A percentile compares a stretch with the other conserved stretches of the same genome.
Evolutionary conservation across 1,140 invertebrate species (phyloP).

Genomic region (Carposina sasakii): DNA sequence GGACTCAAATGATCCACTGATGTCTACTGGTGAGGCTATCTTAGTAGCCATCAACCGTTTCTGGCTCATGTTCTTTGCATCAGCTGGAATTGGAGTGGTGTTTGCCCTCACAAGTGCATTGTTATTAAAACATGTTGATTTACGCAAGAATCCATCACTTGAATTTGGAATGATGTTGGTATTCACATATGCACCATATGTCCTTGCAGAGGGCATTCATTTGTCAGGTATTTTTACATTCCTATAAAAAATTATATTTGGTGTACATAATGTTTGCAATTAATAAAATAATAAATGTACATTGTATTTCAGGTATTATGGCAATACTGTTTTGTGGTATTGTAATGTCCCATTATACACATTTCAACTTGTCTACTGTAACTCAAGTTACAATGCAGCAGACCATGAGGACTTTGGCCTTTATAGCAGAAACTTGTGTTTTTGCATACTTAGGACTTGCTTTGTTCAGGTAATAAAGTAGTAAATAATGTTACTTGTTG

Average conservation of each 20-base stretch:
- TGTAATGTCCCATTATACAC: constrained; percentile 99
- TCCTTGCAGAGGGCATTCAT: constrained; percentile 96
- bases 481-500: too few relatives aligned
- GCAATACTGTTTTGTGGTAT: constrained; percentile 99
- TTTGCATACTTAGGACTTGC: constrained; percentile 99
- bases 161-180: constrained; percentile 99
- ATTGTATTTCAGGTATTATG: constrained; percentile 91
- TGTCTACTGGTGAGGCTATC: constrained; percentile 86
- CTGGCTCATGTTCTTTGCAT: constrained; percentile 98
- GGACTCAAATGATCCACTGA: constrained; percentile 82
- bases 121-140: constrained; percentile 95
- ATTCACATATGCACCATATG: constrained; percentile 98
- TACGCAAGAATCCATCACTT: constrained; percentile 97
- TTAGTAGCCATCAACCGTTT: constrained; percentile 94
- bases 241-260: background rate
- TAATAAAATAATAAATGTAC: background rate
- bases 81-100: constrained; percentile 95
- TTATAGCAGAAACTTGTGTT: constrained; percentile 98
- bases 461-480: constrained; percentile 89
- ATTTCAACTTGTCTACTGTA: constrained; percentile 98
- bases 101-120: constrained; percentile 96
- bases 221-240: constrained; percentile 82
- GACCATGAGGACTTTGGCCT: constrained; percentile 97
- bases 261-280: background rate
- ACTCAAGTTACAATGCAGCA: constrained; percentile 99